Evolutionary conservation across 1,140 invertebrate species (phyloP), one percentile per base, ranked within the genome.

Genomic region (Magallana gigas): DNA sequence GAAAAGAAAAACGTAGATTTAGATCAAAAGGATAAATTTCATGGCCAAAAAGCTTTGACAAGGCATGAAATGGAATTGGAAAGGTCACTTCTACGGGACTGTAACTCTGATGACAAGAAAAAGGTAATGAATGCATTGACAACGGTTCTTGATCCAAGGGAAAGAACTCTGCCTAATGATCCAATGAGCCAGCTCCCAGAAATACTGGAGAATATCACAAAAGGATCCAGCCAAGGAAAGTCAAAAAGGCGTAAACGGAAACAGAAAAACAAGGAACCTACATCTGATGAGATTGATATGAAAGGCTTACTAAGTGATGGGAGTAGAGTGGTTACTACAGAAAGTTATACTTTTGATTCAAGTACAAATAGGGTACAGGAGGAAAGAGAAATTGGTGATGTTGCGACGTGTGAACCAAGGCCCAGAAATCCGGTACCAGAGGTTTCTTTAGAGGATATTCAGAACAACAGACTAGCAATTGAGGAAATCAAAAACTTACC

Each of bases 401-500:
- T 84, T 9, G 8, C 59, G 36, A 83, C 14, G 6, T 48, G 59
- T 59, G 58, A 60, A 87, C 18, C 81, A 87, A n/a, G 84, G 93
- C 9, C 90, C 91, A 84, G 68, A 76, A 76, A 23, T 16, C 62
- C 83, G 18, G 84, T 94, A 29, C 88, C 91, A 58, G 89, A 91
- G 58, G 83, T 88, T 6, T 29, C 68, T 5, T 8, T 76, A 12
- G 68, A 76, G 23, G 68, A 76, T 48, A 92, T 94, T 14, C 83
- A 71, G 57, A 89, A 86, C 59, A 91, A 91, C n/a, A 90, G 93
- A 91, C 90, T 96, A 9, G 93, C 90, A 71, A 23, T 94, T 57
- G 94, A 95, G 8, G 94, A 96, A 92, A 95, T 96, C 62, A 94
- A 92, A 92, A 90, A 91, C 36, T 89, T 96, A 81, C 94, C 95